phyloP scores from a whole-genome alignment of 2,888 invertebrate genomes.

The Dynastes maya region DNA sequence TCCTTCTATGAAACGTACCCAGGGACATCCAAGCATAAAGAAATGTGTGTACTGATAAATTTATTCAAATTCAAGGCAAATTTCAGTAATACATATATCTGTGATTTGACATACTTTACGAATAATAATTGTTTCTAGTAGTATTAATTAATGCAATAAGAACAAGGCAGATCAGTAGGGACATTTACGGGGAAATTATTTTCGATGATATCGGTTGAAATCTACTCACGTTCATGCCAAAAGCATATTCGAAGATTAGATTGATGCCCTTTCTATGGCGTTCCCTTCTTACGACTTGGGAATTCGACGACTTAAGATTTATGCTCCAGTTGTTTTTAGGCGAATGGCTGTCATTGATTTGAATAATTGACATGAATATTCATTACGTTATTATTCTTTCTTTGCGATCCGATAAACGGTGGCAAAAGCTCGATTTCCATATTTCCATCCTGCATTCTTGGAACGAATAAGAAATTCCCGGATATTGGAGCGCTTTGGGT shows the following conservation, averaged over 20 bases:
- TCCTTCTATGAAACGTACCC: too few relatives aligned
- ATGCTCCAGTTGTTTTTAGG: conserved; percentile 39
- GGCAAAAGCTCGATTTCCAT: conserved; percentile 15
- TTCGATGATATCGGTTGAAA: not conserved
- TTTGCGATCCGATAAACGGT: conserved; percentile 15
- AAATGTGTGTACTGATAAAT: too few relatives aligned
- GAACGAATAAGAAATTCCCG: conserved; percentile 19
- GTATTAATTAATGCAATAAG: not conserved
- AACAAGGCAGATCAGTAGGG: not conserved
- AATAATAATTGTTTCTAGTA: too few relatives aligned
- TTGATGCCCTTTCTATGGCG: not conserved
- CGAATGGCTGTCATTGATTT: conserved; percentile 38
- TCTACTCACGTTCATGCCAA: not conserved
- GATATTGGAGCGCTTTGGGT: not conserved
- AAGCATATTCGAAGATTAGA: conserved; percentile 9
- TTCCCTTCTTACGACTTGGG: not conserved
- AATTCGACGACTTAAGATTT: conserved; percentile 37
- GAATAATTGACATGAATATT: conserved; percentile 50
- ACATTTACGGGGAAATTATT: not conserved
- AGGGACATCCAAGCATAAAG: too few relatives aligned
- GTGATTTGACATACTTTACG: too few relatives aligned
- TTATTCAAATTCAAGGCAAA: too few relatives aligned
- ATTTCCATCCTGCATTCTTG: not conserved
- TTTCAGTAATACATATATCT: too few relatives aligned
- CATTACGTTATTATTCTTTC: conserved; percentile 41